These are phyloP conservation scores for Drosophila ambigua DNA, from an alignment of 1,140 invertebrate genomes.

Conservation along the genomic window DNA sequence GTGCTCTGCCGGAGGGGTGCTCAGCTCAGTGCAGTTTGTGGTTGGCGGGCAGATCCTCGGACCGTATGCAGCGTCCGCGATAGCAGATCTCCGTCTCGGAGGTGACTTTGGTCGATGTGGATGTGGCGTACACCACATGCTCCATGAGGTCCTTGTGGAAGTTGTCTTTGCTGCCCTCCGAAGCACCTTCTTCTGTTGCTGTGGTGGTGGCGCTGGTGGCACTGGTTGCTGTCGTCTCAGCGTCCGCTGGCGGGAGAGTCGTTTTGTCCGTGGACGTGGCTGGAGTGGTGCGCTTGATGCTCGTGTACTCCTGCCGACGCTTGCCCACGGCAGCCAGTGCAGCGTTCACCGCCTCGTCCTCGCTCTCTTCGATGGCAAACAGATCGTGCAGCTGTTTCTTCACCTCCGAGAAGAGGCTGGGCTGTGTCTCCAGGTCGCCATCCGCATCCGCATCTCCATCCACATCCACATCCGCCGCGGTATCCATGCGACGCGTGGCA, in stretches of 20 bases:
- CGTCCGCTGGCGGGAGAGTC: conserved; percentile 42
- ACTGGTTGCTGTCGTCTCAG: conserved; percentile 49
- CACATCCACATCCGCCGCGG: conserved; percentile 59
- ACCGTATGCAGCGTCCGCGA: conserved; percentile 92
- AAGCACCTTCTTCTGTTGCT: conserved; percentile 47
- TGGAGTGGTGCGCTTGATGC: conserved; percentile 66
- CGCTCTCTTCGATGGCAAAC: conserved; percentile 77
- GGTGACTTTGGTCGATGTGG: conserved; percentile 90
- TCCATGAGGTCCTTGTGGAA: conserved; percentile 83
- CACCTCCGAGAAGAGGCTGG: conserved; percentile 81
- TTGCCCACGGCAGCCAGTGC: conserved; percentile 60
- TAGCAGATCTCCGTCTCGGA: conserved; percentile 94
- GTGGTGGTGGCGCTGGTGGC: conserved; percentile 67
- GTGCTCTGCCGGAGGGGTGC: conserved; percentile 1
- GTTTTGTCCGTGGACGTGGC: conserved; percentile 54
- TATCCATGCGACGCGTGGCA: conserved; percentile 77
- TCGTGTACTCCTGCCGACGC: conserved; percentile 84
- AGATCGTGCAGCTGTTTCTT: conserved; percentile 77
- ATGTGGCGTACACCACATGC: conserved; percentile 86
- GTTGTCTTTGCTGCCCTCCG: conserved; percentile 61
- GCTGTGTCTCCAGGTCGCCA: conserved; percentile 72
- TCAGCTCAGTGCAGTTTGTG: conserved; percentile 76
- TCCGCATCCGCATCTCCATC: conserved; percentile 11
- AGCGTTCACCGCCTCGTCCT: conserved; percentile 69
- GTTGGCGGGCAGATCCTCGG: conserved; percentile 83